These are phyloP conservation scores for Parthenolecanium corni DNA, from an alignment of 2,888 invertebrate species.

Conservation along the genomic window DNA sequence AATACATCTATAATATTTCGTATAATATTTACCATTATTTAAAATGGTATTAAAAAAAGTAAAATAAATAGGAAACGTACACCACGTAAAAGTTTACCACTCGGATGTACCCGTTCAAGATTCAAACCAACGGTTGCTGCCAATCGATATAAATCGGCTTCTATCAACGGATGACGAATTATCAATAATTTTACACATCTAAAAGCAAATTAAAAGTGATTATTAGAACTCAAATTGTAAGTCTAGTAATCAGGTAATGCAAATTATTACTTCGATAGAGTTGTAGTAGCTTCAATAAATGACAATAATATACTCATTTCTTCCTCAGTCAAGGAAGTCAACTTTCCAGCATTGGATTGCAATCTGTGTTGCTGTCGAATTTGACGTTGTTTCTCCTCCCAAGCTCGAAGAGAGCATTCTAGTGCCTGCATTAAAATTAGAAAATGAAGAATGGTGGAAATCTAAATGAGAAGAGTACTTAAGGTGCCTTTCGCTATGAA, in stretches of 20 bases:
- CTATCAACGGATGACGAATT: slow-evolving; percentile 54
- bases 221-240: no score
- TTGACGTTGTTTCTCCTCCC: slow-evolving; percentile 72
- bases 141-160: slow-evolving; percentile 60
- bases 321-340: slow-evolving; percentile 41
- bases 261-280: slow-evolving; percentile 83
- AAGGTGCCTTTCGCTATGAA: no score
- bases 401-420: slow-evolving; percentile 76
- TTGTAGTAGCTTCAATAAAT: slow-evolving; percentile 71
- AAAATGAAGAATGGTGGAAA: no score
- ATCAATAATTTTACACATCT: slow-evolving; percentile 47
- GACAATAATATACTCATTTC: slow-evolving; percentile 60
- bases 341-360: slow-evolving; percentile 35
- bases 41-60: no score
- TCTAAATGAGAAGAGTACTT: no score
- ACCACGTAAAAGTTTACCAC: slow-evolving; percentile 67
- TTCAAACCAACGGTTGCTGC: slow-evolving; percentile 59
- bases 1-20: no score
- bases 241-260: no score
- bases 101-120: slow-evolving; percentile 64
- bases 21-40: no score
- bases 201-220: no score
- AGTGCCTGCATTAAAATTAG: no score
- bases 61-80: no score
- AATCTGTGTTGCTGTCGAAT: slow-evolving; percentile 40